Evolutionary conservation across 92 coral and sea anemone species (phyloP).

Genomic region (Phenganax marumi): DNA sequence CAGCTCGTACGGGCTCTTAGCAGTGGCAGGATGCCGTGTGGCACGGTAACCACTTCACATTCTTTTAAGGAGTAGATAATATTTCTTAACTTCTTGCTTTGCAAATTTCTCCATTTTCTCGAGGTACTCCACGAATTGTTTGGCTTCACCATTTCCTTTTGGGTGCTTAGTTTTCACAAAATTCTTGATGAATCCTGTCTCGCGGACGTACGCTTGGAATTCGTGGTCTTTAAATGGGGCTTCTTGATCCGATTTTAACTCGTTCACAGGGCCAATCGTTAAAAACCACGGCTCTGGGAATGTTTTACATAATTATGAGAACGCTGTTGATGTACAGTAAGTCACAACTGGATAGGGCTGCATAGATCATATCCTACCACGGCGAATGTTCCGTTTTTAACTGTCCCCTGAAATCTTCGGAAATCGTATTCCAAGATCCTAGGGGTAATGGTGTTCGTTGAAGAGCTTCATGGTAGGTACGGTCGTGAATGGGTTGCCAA

Average conservation of each 20-base stretch:
- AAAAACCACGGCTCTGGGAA: constrained; percentile 1
- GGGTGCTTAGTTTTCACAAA: neutral
- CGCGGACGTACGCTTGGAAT: neutral
- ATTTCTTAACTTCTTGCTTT: too few species aligned
- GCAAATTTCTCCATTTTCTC: too few species aligned
- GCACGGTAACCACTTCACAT: too few species aligned
- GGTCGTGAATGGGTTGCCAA: neutral
- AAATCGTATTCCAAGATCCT: neutral
- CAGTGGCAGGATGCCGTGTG: too few species aligned
- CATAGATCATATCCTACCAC: constrained; percentile 8
- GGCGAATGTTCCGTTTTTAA: neutral
- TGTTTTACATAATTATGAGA: neutral
- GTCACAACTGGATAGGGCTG: neutral
- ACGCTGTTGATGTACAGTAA: constrained; percentile 1
- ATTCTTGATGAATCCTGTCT: neutral
- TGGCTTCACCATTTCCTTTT: neutral
- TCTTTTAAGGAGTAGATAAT: too few species aligned
- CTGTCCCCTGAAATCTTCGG: neutral
- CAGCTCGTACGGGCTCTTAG: too few species aligned
- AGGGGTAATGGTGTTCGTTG: neutral
- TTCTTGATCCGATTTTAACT: neutral
- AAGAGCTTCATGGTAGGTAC: constrained; percentile 10
- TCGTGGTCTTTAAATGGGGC: constrained; percentile 7
- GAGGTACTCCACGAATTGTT: neutral
- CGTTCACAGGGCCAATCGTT: constrained; percentile 5